Evolutionary conservation across 2,888 invertebrate genomes (phyloP), one percentile per base, ranked within the genome.

Genomic region (Plebejus argus): DNA sequence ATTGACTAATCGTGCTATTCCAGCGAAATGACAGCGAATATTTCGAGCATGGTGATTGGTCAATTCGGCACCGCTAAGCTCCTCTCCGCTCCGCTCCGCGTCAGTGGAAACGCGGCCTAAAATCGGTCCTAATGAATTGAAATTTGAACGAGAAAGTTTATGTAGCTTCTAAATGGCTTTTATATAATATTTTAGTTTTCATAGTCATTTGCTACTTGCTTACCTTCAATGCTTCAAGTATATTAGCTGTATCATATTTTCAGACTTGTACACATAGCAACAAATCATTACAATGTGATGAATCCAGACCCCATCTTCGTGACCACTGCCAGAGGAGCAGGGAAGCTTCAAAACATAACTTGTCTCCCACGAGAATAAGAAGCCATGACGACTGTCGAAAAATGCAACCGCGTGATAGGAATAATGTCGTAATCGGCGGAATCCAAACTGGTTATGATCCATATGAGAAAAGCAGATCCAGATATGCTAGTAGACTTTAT

Each of bases 241-340:
- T 45, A 10, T 45, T 45, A 45, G 45, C 39, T 39, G 3, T 39
- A 45, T 10, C 10, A 10, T 45, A 45, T 8, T 88, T 87, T 74
- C 83, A 92, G 93, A 82, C 84, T 18, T 88, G 89, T 56, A 85
- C 87, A n/a, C 88, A 88, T 23, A 93, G 93, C 75, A 90, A 93
- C 82, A 93, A 93, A 83, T 93, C 93, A 1, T 82, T 93, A 39
- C 92, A 93, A 83, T 92, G 92, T 79, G 91, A 92, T 83, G 90
- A 28, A 15, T 66, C 66, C 28, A 12, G 18, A 33, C 66, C 33
- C 28, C 66, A 15, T 66, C 85, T 85, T 1, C 86, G 84, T 5
- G 89, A 89, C 15, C 85, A 85, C 1, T 84, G 85, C 18, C 80
- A n/a, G 28, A 81, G 79, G 3, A 86, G 84, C 77, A 83, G 84